Conservation (phyloP, 2,888 invertebrate genomes). For the Dryococelus australis region DNA sequence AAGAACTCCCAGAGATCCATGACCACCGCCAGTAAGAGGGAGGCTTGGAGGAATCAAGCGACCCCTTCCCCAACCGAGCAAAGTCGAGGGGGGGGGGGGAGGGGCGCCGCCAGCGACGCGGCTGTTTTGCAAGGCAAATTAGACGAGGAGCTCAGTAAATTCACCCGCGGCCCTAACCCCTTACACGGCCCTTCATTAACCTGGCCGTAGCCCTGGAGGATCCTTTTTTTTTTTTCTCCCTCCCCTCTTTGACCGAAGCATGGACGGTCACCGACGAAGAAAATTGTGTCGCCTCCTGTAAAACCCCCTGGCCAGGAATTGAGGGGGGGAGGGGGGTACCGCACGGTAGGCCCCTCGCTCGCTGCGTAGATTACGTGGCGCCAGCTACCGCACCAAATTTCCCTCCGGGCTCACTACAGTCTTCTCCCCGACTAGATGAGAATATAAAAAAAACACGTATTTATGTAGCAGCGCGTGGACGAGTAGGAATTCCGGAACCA, state of each 20-base stretch:
- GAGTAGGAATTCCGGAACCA: too few species aligned
- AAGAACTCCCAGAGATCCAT: neutral
- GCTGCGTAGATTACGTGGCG: too few species aligned
- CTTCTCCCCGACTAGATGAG: too few species aligned
- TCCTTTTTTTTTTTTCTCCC: neutral
- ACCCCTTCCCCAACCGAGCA: neutral
- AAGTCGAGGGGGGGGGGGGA: too few species aligned
- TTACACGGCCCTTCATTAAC: constrained; percentile 10
- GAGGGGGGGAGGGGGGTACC: too few species aligned
- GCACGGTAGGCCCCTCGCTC: too few species aligned
- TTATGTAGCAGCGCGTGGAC: too few species aligned
- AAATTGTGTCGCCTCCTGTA: too few species aligned
- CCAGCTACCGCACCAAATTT: too few species aligned
- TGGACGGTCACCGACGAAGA: neutral
- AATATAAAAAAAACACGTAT: too few species aligned
- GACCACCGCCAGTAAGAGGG: neutral
- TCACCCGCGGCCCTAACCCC: neutral
- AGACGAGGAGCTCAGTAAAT: neutral
- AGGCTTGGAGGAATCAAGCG: neutral
- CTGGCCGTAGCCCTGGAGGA: neutral
- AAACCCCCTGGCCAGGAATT: too few species aligned
- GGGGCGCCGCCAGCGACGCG: neutral
- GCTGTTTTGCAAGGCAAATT: constrained; percentile 16
- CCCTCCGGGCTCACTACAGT: too few species aligned
- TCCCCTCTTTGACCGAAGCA: neutral